Conservation (phyloP, 2,888 invertebrate genomes). For the Melanostoma mellinum region DNA sequence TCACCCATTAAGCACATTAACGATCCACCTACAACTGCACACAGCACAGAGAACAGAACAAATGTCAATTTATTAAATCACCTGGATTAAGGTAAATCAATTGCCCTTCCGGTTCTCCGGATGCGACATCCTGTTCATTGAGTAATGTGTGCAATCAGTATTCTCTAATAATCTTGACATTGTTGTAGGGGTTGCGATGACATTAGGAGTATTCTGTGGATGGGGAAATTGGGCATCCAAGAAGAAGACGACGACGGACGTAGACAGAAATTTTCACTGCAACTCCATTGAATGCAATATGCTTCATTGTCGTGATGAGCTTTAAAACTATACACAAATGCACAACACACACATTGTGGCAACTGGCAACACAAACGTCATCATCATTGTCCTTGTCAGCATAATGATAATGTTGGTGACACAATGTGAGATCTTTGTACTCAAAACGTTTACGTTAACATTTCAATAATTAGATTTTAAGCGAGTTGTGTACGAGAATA, state of each 20-base stretch:
- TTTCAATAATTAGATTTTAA: constrained; percentile 71
- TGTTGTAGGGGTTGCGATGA: background rate
- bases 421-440: constrained; percentile 62
- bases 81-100: constrained; percentile 73
- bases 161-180: constrained; percentile 60
- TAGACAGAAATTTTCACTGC: too few relatives aligned
- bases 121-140: constrained; percentile 71
- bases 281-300: constrained; percentile 31
- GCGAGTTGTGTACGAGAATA: constrained; percentile 18
- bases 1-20: constrained; percentile 40
- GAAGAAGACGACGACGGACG: background rate
- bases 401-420: constrained; percentile 65
- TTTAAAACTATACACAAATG: constrained; percentile 37
- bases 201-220: background rate
- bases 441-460: constrained; percentile 68
- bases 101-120: constrained; percentile 69
- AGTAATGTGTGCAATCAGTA: constrained; percentile 72
- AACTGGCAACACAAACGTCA: constrained; percentile 64
- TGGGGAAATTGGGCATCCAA: background rate
- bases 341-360: constrained; percentile 8
- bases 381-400: constrained; percentile 52
- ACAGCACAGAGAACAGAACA: constrained; percentile 48
- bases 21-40: constrained; percentile 27
- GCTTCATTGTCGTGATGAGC: constrained; percentile 21
- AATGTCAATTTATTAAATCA: constrained; percentile 75